A percentile compares a stretch with the other conserved stretches of the same genome.
Conservation (phyloP, 2,888 invertebrate genomes). For the Chymomyza fuscimana region DNA sequence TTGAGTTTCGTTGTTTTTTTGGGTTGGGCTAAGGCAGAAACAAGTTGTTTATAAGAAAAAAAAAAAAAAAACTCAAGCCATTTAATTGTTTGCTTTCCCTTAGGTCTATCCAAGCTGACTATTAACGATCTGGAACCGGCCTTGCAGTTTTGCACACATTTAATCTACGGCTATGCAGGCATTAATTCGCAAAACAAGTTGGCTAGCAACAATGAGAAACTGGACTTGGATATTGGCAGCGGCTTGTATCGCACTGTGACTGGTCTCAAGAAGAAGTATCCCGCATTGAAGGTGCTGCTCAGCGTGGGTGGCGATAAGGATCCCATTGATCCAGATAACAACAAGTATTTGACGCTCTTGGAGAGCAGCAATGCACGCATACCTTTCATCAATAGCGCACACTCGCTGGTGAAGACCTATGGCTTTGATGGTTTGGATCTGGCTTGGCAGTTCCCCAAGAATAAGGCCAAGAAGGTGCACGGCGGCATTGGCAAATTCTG, state of each 20-base stretch:
- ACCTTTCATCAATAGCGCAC: slow-evolving; percentile 88
- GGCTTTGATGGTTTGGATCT: slow-evolving; percentile 93
- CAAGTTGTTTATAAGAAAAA: neutral
- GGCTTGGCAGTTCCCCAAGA: slow-evolving; percentile 91
- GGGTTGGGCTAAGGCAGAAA: slow-evolving; percentile 22
- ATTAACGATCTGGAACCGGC: slow-evolving; percentile 87
- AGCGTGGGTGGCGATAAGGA: slow-evolving; percentile 90
- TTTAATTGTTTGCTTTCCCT: slow-evolving; percentile 12
- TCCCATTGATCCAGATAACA: slow-evolving; percentile 82
- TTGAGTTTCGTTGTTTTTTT: slow-evolving; percentile 26
- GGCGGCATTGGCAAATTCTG: slow-evolving; percentile 84
- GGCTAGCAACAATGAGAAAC: slow-evolving; percentile 85
- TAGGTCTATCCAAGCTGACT: slow-evolving; percentile 89
- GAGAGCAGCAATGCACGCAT: slow-evolving; percentile 87
- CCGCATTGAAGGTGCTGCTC: slow-evolving; percentile 86
- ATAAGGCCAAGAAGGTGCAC: slow-evolving; percentile 88
- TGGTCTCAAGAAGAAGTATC: slow-evolving; percentile 85
- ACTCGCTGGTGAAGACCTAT: slow-evolving; percentile 86
- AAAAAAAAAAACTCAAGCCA: neutral
- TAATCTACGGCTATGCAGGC: slow-evolving; percentile 89
- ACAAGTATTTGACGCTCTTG: slow-evolving; percentile 86
- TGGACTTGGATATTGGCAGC: slow-evolving; percentile 87
- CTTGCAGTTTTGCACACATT: slow-evolving; percentile 87
- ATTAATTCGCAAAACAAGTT: slow-evolving; percentile 86
- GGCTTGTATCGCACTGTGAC: slow-evolving; percentile 87